Percentiles rank a stretch among this genome's conserved stretches.
Conservation (phyloP, 2,113 vertebrate genomes). For the Pseudolaguvia tuberculata region DNA sequence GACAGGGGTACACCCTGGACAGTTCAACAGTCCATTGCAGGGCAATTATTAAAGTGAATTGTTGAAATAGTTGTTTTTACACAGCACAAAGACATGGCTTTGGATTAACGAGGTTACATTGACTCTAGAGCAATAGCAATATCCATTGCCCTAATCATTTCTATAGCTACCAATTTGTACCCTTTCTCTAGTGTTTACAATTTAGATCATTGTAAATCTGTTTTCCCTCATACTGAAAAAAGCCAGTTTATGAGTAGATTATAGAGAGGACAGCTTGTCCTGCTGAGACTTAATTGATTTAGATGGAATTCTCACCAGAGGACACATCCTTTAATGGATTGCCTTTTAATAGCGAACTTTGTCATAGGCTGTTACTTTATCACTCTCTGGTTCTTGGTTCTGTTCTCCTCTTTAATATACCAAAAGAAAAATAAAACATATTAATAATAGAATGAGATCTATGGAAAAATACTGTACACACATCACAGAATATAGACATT, state of each 20-base stretch:
- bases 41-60: no score
- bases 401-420: not conserved
- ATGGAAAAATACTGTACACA: not conserved
- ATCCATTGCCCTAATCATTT: not conserved
- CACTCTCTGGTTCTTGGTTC: slow-evolving; percentile 11
- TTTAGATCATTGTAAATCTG: not conserved
- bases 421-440: not conserved
- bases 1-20: no score
- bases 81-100: no score
- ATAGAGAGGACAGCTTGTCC: slow-evolving; percentile 29
- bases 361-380: slow-evolving; percentile 32
- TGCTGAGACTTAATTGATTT: slow-evolving; percentile 33
- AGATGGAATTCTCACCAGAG: slow-evolving; percentile 37
- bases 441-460: not conserved
- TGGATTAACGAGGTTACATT: not conserved
- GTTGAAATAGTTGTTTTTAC: no score
- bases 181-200: not conserved
- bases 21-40: no score
- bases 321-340: slow-evolving; percentile 26
- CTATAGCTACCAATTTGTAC: not conserved
- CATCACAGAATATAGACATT: not conserved
- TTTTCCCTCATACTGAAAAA: not conserved
- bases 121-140: not conserved
- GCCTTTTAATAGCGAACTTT: slow-evolving; percentile 33
- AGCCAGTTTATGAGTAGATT: slow-evolving; percentile 27